phyloP scores from a whole-genome alignment of 2,888 invertebrate species.

The Troides aeacus region DNA sequence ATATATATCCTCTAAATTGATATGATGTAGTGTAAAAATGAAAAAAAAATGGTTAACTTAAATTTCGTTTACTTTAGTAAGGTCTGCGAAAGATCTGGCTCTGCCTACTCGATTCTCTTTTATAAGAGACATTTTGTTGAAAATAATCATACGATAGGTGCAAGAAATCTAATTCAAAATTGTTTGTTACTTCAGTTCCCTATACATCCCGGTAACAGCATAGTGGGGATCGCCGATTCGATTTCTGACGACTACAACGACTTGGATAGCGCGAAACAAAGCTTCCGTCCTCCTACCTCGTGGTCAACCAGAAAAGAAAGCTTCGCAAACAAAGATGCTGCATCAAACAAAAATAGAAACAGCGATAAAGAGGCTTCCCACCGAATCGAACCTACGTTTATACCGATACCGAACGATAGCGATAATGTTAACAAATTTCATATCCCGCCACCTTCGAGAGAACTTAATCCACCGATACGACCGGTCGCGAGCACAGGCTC shows the following conservation, averaged over 20 bases:
- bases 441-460: constrained; percentile 48
- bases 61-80: too few relatives aligned
- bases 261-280: constrained; percentile 66
- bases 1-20: too few relatives aligned
- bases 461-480: constrained; percentile 51
- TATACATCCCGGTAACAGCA: constrained; percentile 64
- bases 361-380: constrained; percentile 22
- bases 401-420: constrained; percentile 40
- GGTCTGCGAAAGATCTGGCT: too few relatives aligned
- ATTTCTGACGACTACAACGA: constrained; percentile 64
- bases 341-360: constrained; percentile 22
- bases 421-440: constrained; percentile 30
- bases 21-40: too few relatives aligned
- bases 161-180: too few relatives aligned
- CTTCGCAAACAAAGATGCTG: constrained; percentile 34
- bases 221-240: constrained; percentile 65
- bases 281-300: constrained; percentile 75
- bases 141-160: too few relatives aligned
- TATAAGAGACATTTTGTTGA: too few relatives aligned
- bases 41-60: too few relatives aligned
- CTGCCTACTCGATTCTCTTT: too few relatives aligned
- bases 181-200: constrained; percentile 57
- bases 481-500: constrained; percentile 48
- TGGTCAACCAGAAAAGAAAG: constrained; percentile 71
- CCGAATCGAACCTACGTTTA: constrained; percentile 44